Evolutionary conservation across 30 jellyfish, hydroid and myxozoan species (phyloP).

Genomic region (Cassiopea xamachana): DNA sequence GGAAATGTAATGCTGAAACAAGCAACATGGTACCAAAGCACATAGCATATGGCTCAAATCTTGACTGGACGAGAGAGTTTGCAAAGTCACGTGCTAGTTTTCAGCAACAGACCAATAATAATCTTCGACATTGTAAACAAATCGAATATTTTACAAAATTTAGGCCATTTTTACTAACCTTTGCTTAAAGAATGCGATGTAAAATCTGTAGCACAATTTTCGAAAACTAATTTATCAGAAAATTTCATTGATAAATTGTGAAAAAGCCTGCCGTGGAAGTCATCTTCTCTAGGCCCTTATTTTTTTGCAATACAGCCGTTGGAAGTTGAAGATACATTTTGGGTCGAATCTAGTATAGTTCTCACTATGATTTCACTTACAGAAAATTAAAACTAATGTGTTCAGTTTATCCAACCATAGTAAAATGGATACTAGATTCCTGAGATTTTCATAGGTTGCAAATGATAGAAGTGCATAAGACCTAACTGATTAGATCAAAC

Average conservation of each 20-base stretch:
- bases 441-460: no score
- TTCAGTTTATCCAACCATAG: no score
- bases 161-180: no score
- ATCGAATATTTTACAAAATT: no score
- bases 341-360: background rate
- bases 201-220: no score
- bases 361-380: background rate
- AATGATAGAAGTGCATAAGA: no score
- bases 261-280: background rate
- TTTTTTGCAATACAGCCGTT: background rate
- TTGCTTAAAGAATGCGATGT: no score
- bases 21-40: background rate
- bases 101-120: background rate
- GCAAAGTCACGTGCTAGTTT: background rate
- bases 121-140: no score
- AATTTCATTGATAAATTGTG: no score
- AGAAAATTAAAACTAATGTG: background rate
- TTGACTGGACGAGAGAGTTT: background rate
- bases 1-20: background rate
- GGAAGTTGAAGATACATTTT: background rate
- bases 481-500: no score
- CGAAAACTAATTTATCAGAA: no score
- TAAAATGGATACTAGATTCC: no score
- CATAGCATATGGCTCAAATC: background rate
- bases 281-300: background rate